These are phyloP conservation scores for Ameiurus melas DNA, from an alignment of 2,113 vertebrate genomes.

Conservation along the genomic window DNA sequence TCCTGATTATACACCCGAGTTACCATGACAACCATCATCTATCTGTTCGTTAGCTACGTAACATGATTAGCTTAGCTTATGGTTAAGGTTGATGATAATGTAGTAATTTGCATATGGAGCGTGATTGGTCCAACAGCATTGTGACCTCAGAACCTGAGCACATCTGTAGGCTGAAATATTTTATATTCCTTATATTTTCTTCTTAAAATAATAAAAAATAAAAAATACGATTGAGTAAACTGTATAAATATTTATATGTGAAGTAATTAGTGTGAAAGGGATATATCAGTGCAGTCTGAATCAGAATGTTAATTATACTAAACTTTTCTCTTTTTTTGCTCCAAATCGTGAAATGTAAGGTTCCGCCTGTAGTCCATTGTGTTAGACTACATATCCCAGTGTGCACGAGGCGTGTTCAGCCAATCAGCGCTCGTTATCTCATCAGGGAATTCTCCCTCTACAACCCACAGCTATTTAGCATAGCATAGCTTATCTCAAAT, in stretches of 20 bases:
- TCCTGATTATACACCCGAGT: background rate
- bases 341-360: background rate
- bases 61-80: background rate
- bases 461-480: background rate
- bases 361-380: background rate
- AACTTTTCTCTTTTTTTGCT: background rate
- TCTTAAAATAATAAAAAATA: background rate
- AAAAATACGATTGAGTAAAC: too few relatives aligned
- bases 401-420: background rate
- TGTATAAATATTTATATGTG: background rate
- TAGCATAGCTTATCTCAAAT: background rate
- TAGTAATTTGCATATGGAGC: background rate
- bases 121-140: background rate
- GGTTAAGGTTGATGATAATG: background rate
- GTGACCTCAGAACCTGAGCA: background rate
- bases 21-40: background rate
- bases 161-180: background rate
- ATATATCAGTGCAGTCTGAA: background rate
- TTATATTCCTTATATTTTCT: background rate
- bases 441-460: background rate
- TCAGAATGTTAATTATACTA: background rate
- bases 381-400: background rate
- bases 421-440: background rate
- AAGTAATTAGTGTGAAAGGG: background rate
- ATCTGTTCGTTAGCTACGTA: background rate